These are phyloP conservation scores for Indri indri DNA, from an alignment of 2,113 vertebrate species.

Conservation along the genomic window DNA sequence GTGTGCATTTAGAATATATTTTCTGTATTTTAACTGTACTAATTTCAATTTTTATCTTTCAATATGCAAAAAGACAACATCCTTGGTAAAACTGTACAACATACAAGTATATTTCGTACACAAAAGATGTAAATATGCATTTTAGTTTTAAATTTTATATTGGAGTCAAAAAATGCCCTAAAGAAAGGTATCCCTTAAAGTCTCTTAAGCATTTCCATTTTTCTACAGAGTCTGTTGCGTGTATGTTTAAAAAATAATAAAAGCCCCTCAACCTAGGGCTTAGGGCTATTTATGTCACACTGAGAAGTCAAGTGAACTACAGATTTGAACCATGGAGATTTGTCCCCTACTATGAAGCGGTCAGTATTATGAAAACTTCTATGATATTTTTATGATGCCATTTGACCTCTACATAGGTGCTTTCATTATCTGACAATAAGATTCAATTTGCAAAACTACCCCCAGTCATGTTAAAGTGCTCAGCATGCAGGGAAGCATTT, in stretches of 20 bases:
- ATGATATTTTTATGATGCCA: slow-evolving; percentile 52
- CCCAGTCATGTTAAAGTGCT: slow-evolving; percentile 19
- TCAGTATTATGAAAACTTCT: slow-evolving; percentile 44
- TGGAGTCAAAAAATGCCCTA: not conserved
- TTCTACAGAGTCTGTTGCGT: not conserved
- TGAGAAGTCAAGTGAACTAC: slow-evolving; percentile 41
- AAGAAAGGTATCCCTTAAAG: not conserved
- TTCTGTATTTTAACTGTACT: not conserved
- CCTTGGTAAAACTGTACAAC: not conserved
- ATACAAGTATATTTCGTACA: not conserved
- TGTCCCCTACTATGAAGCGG: slow-evolving; percentile 16
- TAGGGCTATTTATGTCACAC: not conserved
- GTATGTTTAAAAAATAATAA: not conserved
- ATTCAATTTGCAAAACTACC: slow-evolving; percentile 49
- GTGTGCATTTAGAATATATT: not conserved
- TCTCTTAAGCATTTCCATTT: slow-evolving; percentile 46
- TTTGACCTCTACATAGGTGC: slow-evolving; percentile 29
- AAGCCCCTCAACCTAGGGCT: slow-evolving; percentile 1
- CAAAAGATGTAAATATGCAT: not conserved
- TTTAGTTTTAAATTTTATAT: not conserved
- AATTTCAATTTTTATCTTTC: not conserved
- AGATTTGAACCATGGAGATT: not conserved
- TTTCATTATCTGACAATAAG: slow-evolving; percentile 50
- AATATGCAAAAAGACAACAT: not conserved
- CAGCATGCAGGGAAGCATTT: not conserved